Conservation (phyloP, 2,113 vertebrate genomes). For the Cygnus buccinator region DNA sequence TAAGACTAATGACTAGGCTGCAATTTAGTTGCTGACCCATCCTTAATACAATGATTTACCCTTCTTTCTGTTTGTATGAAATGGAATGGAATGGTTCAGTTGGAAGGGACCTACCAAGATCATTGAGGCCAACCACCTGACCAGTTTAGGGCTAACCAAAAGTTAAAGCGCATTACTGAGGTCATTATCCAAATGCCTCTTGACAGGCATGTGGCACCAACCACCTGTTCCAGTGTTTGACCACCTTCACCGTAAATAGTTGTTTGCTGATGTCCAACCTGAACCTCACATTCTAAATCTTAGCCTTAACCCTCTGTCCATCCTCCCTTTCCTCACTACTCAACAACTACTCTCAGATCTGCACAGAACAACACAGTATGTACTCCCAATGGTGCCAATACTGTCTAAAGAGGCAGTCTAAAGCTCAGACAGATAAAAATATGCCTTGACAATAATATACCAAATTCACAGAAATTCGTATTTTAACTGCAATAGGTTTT, state of each 20-base stretch:
- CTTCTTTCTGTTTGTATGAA: neutral
- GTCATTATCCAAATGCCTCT: no score
- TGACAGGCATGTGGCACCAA: no score
- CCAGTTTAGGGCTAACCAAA: no score
- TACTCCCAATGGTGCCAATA: neutral
- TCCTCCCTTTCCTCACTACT: neutral
- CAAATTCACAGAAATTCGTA: neutral
- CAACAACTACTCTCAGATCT: neutral
- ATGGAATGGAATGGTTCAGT: no score
- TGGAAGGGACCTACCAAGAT: no score
- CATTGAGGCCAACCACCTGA: no score
- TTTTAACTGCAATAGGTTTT: neutral
- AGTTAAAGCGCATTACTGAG: no score
- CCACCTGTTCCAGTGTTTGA: no score
- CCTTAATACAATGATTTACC: neutral
- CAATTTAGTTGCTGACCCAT: neutral
- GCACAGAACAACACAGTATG: neutral
- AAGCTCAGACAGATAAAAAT: neutral
- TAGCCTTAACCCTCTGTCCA: neutral
- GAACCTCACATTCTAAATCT: neutral
- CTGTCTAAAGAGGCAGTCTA: neutral
- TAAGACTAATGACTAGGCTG: neutral
- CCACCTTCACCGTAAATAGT: no score
- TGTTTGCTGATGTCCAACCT: no score
- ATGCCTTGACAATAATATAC: neutral